A percentile compares a stretch with the other conserved stretches of the same genome.
phyloP scores from a whole-genome alignment of 1,140 invertebrate genomes.

The Micrasema longulum region DNA sequence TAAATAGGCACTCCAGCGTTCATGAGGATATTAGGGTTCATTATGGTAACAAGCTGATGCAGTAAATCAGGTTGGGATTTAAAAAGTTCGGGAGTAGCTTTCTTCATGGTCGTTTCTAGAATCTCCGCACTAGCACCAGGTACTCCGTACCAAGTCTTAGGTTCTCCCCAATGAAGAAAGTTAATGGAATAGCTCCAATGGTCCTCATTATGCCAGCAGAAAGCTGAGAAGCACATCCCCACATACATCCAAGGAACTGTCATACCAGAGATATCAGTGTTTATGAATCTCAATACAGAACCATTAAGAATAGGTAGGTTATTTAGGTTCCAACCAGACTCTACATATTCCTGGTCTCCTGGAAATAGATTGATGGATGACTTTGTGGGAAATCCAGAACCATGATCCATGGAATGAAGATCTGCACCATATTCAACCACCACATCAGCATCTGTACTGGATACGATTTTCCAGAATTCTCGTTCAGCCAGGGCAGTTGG shows the following conservation, averaged over 20 bases:
- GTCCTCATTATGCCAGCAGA: slow-evolving; percentile 99
- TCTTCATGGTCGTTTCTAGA: slow-evolving; percentile 96
- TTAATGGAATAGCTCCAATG: slow-evolving; percentile 99
- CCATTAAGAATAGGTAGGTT: slow-evolving; percentile 93
- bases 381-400: slow-evolving; percentile 97
- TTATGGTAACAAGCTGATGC: slow-evolving; percentile 98
- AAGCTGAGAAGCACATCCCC: slow-evolving; percentile 99
- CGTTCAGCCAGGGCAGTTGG: slow-evolving; percentile 97
- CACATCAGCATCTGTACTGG: slow-evolving; percentile 96
- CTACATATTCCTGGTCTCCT: slow-evolving; percentile 89
- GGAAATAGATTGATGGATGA: slow-evolving; percentile 80
- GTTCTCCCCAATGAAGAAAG: slow-evolving; percentile 96
- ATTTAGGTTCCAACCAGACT: slow-evolving; percentile 98
- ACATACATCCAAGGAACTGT: slow-evolving; percentile 99
- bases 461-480: slow-evolving; percentile 98
- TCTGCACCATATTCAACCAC: slow-evolving; percentile 99
- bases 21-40: slow-evolving; percentile 98
- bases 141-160: slow-evolving; percentile 95
- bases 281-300: slow-evolving; percentile 95
- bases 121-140: slow-evolving; percentile 91
- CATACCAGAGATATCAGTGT: slow-evolving; percentile 98
- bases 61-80: slow-evolving; percentile 94
- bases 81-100: slow-evolving; percentile 95
- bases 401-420: slow-evolving; percentile 97
- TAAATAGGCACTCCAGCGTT: slow-evolving; percentile 80